A percentile compares a stretch with the other conserved stretches of the same genome.
Conservation (phyloP, 2,888 invertebrate genomes). For the Hypolimnas misippus region DNA sequence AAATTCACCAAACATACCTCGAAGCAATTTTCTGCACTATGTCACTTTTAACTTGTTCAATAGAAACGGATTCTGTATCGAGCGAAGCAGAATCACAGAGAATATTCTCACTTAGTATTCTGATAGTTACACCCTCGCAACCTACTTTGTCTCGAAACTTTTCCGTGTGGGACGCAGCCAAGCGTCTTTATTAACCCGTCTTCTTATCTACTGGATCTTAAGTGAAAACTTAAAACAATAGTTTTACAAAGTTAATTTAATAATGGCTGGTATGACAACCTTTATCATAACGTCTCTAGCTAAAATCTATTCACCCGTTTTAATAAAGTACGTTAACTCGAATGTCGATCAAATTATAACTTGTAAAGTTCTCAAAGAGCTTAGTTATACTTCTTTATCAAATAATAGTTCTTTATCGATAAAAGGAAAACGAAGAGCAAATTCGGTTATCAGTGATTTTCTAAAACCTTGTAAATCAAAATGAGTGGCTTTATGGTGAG, state of each 20-base stretch:
- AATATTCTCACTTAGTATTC: slow-evolving; percentile 54
- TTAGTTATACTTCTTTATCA: no score
- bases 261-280: background rate
- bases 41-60: slow-evolving; percentile 11
- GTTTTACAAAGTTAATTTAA: slow-evolving; percentile 10
- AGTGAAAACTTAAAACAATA: slow-evolving; percentile 43
- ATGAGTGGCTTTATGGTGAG: no score
- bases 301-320: background rate
- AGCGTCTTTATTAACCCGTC: slow-evolving; percentile 57
- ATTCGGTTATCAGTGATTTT: no score
- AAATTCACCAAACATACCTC: background rate
- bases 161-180: slow-evolving; percentile 48
- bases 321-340: background rate
- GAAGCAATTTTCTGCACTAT: background rate
- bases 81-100: slow-evolving; percentile 34
- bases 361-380: background rate
- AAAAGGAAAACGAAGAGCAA: no score
- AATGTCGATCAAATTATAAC: background rate
- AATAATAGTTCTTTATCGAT: no score
- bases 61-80: slow-evolving; percentile 16
- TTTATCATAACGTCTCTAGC: background rate
- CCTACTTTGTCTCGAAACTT: slow-evolving; percentile 62
- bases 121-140: slow-evolving; percentile 46
- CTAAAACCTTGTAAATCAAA: no score
- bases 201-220: slow-evolving; percentile 48